These are phyloP conservation scores for Chloroceryle inda DNA, from an alignment of 2,797 vertebrate genomes.

Conservation along the genomic window DNA sequence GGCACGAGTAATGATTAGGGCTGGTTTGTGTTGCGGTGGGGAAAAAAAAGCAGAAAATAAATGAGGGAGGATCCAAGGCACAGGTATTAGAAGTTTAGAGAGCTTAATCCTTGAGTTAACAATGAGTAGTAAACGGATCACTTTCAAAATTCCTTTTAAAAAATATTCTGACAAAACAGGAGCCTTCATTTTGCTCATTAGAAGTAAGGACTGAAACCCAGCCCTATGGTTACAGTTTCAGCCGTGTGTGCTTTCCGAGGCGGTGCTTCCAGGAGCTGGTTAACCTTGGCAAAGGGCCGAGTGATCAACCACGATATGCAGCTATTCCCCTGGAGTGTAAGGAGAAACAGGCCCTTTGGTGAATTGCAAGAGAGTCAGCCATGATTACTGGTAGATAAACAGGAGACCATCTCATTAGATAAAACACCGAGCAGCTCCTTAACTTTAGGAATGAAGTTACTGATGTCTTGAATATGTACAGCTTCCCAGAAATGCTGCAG, in stretches of 20 bases:
- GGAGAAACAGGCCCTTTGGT: background rate
- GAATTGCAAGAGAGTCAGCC: background rate
- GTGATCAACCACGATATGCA: background rate
- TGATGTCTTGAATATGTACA: background rate
- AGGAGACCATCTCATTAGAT: background rate
- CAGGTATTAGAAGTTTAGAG: conserved; percentile 1
- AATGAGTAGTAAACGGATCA: background rate
- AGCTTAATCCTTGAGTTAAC: background rate
- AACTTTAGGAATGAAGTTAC: background rate
- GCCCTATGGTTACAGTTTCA: background rate
- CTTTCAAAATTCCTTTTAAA: background rate
- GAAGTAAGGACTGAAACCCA: background rate
- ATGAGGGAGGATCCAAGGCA: background rate
- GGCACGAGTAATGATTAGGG: background rate
- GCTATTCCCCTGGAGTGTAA: background rate
- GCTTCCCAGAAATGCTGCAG: background rate
- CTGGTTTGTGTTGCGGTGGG: background rate
- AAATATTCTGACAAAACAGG: background rate
- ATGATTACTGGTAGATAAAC: background rate
- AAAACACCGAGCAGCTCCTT: background rate
- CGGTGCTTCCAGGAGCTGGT: background rate
- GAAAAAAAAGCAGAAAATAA: background rate
- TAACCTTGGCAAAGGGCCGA: background rate
- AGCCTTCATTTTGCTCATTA: background rate
- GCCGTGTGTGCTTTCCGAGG: background rate